A percentile compares a stretch with the other conserved stretches of the same genome.
phyloP scores from a whole-genome alignment of 2,888 invertebrate genomes.

The Drosophila nr. perissopoda region DNA sequence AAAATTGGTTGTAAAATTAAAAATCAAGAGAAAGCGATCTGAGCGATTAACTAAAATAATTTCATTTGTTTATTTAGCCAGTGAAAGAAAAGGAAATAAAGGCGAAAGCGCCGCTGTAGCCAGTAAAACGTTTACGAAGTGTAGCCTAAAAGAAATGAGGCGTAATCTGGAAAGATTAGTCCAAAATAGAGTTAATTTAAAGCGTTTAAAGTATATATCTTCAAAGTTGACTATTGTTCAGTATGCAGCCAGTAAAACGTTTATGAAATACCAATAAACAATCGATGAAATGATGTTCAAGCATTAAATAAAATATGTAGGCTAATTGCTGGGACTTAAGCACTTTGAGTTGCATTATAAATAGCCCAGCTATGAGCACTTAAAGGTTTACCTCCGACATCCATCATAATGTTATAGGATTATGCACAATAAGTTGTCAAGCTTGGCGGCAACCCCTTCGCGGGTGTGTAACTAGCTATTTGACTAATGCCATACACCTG shows the following conservation, averaged over 20 bases:
- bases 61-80: background rate
- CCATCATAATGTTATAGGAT: conserved; percentile 12
- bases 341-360: background rate
- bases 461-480: conserved; percentile 14
- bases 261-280: background rate
- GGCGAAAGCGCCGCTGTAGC: background rate
- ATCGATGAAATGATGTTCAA: background rate
- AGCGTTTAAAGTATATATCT: too few relatives aligned
- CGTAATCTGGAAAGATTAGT: too few relatives aligned
- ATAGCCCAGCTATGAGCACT: background rate
- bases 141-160: background rate
- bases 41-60: background rate
- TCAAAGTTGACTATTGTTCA: too few relatives aligned
- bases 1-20: background rate
- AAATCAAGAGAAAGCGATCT: background rate
- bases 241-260: background rate
- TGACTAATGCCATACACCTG: conserved; percentile 26
- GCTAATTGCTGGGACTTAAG: background rate
- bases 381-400: background rate
- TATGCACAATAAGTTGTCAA: conserved; percentile 12
- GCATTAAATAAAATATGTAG: background rate
- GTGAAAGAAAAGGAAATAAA: background rate
- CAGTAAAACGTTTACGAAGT: conserved; percentile 1
- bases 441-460: conserved; percentile 4
- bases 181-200: too few relatives aligned